These are phyloP conservation scores for Colinus virginianus DNA, from an alignment of 2,113 vertebrate genomes.

Conservation along the genomic window DNA sequence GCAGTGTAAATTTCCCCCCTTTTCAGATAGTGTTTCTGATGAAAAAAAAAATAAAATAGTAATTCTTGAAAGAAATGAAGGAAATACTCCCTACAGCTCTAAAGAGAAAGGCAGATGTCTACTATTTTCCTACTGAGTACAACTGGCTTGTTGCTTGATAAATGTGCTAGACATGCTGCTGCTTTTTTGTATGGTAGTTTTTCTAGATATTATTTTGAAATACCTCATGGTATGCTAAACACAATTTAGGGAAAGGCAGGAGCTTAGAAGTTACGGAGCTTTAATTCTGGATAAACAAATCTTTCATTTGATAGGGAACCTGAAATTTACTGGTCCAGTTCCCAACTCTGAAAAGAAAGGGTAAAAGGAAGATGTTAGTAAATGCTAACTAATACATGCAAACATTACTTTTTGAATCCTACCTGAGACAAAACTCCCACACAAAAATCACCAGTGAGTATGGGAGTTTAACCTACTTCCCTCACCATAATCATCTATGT, in stretches of 20 bases:
- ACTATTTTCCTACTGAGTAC: background rate
- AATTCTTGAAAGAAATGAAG: background rate
- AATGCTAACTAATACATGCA: background rate
- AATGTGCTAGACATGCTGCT: background rate
- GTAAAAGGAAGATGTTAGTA: background rate
- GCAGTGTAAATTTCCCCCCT: background rate
- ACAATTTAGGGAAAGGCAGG: background rate
- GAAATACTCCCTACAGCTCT: background rate
- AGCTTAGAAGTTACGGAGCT: background rate
- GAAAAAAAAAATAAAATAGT: no score
- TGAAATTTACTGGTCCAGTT: background rate
- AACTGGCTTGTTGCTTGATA: background rate
- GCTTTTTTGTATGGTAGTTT: background rate
- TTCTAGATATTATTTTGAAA: background rate
- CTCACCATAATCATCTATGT: background rate
- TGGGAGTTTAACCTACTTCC: conserved; percentile 32
- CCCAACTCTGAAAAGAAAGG: background rate
- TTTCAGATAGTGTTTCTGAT: background rate
- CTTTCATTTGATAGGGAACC: background rate
- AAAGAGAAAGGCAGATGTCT: background rate
- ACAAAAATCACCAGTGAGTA: background rate
- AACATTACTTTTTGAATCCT: background rate
- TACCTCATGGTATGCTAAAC: background rate
- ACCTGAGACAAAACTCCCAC: background rate
- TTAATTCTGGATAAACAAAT: background rate